Percentiles rank a stretch among this genome's conserved stretches.
These are phyloP conservation scores for Limenitis camilla DNA, from an alignment of 2,888 invertebrate genomes.

Conservation along the genomic window DNA sequence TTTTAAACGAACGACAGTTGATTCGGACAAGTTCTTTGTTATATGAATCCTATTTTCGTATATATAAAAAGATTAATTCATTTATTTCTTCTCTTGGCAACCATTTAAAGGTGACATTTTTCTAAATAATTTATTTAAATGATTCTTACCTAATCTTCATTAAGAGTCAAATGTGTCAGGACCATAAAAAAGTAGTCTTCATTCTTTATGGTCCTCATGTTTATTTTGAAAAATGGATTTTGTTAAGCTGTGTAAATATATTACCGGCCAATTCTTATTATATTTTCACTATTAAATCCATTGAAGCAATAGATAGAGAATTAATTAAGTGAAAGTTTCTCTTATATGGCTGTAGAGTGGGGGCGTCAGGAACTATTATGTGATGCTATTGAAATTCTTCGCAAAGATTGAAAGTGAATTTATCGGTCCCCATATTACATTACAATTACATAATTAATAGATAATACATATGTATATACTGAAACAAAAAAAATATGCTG, in stretches of 20 bases:
- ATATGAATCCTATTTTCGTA: not conserved
- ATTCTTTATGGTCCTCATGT: too few relatives aligned
- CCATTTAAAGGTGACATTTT: too few relatives aligned
- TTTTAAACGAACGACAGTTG: slow-evolving; percentile 1
- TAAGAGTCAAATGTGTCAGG: too few relatives aligned
- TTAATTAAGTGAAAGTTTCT: slow-evolving; percentile 51
- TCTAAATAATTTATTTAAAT: too few relatives aligned
- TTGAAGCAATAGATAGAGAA: slow-evolving; percentile 28
- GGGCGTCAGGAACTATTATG: slow-evolving; percentile 41
- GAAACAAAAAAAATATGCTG: not conserved
- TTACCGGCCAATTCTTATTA: not conserved
- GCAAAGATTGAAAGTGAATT: slow-evolving; percentile 37
- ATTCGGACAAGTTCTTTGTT: not conserved
- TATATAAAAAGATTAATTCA: not conserved
- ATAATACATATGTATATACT: not conserved
- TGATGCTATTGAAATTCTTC: slow-evolving; percentile 52
- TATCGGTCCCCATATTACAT: slow-evolving; percentile 32
- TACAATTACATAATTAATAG: not conserved
- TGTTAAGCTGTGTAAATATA: not conserved
- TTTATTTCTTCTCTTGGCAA: not conserved
- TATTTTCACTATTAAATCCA: not conserved
- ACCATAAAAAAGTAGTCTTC: too few relatives aligned
- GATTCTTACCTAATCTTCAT: too few relatives aligned
- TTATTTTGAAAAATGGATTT: too few relatives aligned
- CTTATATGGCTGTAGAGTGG: slow-evolving; percentile 33